Conservation (phyloP, 2,888 invertebrate species). For the Monoplex corrugatus region DNA sequence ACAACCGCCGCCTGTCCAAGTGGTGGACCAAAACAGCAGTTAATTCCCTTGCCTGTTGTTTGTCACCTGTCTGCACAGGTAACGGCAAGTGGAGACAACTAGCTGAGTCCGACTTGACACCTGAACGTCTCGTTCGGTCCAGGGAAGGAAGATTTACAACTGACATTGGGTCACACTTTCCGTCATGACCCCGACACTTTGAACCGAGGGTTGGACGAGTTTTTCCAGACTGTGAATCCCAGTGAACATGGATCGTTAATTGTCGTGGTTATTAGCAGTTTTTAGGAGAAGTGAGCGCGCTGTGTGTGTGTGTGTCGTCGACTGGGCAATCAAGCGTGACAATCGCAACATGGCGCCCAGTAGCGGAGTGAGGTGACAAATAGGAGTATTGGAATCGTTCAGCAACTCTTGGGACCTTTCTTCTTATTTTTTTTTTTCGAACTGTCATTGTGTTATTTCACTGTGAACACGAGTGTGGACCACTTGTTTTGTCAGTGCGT, state of each 20-base stretch:
- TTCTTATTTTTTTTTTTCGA: neutral
- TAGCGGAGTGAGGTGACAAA: slow-evolving; percentile 12
- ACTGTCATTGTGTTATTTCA: neutral
- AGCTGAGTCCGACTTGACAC: neutral
- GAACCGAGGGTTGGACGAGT: slow-evolving; percentile 24
- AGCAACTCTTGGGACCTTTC: slow-evolving; percentile 14
- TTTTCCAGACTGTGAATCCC: neutral
- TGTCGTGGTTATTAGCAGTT: neutral
- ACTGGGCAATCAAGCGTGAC: slow-evolving; percentile 34
- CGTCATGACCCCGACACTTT: neutral
- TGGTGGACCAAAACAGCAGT: slow-evolving; percentile 4
- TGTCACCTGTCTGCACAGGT: slow-evolving; percentile 39
- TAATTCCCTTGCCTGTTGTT: neutral
- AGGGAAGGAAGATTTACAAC: neutral
- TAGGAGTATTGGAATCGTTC: too few relatives aligned
- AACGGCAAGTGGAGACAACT: slow-evolving; percentile 41
- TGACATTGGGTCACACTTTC: neutral
- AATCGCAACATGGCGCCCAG: slow-evolving; percentile 48
- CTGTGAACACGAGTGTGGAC: too few relatives aligned
- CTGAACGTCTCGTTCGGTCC: neutral
- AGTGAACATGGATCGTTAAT: neutral
- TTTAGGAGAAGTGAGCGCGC: neutral
- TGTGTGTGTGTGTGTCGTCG: slow-evolving; percentile 23
- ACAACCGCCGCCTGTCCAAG: neutral
- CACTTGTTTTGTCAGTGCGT: too few relatives aligned